Evolutionary conservation across 1,140 invertebrate genomes (phyloP).

Genomic region (Teleopsis dalmanni): DNA sequence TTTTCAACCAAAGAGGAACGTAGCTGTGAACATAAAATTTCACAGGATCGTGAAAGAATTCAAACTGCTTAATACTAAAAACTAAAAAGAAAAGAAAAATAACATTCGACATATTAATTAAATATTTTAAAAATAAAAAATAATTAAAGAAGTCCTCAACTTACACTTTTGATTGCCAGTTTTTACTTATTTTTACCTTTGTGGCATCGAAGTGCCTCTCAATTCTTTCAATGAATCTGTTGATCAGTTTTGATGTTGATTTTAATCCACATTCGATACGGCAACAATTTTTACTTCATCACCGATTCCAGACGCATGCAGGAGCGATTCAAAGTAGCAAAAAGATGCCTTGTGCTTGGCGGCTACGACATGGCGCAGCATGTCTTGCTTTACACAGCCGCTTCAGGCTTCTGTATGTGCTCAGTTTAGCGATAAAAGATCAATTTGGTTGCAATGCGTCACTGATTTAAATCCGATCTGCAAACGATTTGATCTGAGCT

Average conservation of each 20-base stretch:
- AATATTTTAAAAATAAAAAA: too few species aligned
- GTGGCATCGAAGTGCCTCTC: too few species aligned
- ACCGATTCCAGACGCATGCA: neutral
- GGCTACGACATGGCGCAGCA: neutral
- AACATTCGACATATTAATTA: too few species aligned
- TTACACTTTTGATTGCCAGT: too few species aligned
- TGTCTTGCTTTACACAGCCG: neutral
- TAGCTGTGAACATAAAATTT: too few species aligned
- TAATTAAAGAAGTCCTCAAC: too few species aligned
- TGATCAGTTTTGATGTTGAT: slow-evolving; percentile 8
- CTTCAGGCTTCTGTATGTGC: neutral
- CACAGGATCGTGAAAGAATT: too few species aligned
- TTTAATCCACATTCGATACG: slow-evolving; percentile 10
- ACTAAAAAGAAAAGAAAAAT: too few species aligned
- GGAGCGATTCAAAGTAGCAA: neutral
- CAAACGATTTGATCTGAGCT: neutral
- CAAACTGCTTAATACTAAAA: too few species aligned
- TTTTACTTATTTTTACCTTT: too few species aligned
- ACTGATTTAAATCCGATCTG: slow-evolving; percentile 12
- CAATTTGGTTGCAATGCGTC: slow-evolving; percentile 12
- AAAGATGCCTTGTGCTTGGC: too few species aligned
- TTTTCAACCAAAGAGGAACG: too few species aligned
- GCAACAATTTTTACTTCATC: slow-evolving; percentile 9
- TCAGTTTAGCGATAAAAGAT: slow-evolving; percentile 12
- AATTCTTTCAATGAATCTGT: slow-evolving; percentile 6